phyloP scores from a whole-genome alignment of 1,140 invertebrate genomes.

The Ceratitis capitata region DNA sequence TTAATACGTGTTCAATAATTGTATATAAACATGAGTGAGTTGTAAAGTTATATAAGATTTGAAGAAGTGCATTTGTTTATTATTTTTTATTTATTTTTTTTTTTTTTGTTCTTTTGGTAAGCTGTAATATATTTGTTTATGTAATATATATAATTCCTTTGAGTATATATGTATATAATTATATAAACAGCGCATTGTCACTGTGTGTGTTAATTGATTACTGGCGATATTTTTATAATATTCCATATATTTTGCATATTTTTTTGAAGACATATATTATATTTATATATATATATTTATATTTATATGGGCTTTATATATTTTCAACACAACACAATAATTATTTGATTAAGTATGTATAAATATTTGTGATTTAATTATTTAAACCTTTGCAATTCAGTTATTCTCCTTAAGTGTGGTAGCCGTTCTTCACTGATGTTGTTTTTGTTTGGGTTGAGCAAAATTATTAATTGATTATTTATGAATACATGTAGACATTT shows the following conservation, averaged over 20 bases:
- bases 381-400: neutral
- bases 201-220: neutral
- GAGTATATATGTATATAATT: neutral
- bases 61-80: neutral
- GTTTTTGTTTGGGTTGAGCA: neutral
- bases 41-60: neutral
- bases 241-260: neutral
- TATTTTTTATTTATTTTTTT: neutral
- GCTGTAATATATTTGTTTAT: neutral
- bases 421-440: too few relatives aligned
- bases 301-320: too few relatives aligned
- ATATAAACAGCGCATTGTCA: neutral
- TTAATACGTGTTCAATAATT: too few relatives aligned
- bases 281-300: neutral
- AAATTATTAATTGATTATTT: neutral
- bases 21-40: neutral
- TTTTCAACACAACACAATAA: too few relatives aligned
- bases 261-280: neutral
- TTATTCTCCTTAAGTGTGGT: too few relatives aligned
- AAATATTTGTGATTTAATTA: neutral
- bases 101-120: neutral
- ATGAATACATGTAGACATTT: neutral
- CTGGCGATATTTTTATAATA: neutral
- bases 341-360: too few relatives aligned
- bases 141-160: neutral